A percentile compares a stretch with the other conserved stretches of the same genome.
Conservation (phyloP, 1,140 invertebrate genomes). For the Luehdorfia chinensis region DNA sequence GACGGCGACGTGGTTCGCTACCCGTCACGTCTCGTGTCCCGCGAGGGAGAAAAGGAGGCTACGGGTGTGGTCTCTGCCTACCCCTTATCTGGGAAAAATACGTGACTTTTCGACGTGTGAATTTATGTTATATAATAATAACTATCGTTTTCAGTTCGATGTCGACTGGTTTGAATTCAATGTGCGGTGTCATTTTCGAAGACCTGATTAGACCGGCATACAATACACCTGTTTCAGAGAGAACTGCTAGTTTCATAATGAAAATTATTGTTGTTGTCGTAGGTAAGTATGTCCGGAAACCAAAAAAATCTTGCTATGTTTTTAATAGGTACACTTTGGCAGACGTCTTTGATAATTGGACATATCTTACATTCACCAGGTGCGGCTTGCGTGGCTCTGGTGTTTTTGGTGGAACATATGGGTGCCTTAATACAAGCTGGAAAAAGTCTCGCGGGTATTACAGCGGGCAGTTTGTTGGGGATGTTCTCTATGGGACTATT, state of each 20-base stretch:
- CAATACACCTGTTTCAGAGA: conserved; percentile 79
- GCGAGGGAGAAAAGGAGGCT: too few species aligned
- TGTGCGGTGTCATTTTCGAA: conserved; percentile 89
- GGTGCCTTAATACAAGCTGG: conserved; percentile 83
- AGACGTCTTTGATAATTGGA: neutral
- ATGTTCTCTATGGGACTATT: conserved; percentile 89
- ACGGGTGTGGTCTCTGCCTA: too few species aligned
- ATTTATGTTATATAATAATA: too few species aligned
- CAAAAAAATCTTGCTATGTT: neutral
- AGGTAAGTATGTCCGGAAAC: conserved; percentile 53
- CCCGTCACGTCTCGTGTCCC: too few species aligned
- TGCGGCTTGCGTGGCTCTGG: conserved; percentile 79
- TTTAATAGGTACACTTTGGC: neutral
- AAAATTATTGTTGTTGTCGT: conserved; percentile 83
- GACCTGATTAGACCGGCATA: conserved; percentile 84
- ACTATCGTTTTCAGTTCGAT: conserved; percentile 80
- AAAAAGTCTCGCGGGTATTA: conserved; percentile 82
- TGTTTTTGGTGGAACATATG: conserved; percentile 84
- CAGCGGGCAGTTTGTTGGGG: conserved; percentile 85
- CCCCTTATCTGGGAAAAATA: too few species aligned
- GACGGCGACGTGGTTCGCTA: too few species aligned
- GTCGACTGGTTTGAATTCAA: conserved; percentile 88
- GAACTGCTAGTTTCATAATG: conserved; percentile 81
- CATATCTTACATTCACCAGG: conserved; percentile 49
- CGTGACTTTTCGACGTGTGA: too few species aligned